phyloP scores from a whole-genome alignment of 1,140 invertebrate genomes.

The Scaptomyza pallida region DNA sequence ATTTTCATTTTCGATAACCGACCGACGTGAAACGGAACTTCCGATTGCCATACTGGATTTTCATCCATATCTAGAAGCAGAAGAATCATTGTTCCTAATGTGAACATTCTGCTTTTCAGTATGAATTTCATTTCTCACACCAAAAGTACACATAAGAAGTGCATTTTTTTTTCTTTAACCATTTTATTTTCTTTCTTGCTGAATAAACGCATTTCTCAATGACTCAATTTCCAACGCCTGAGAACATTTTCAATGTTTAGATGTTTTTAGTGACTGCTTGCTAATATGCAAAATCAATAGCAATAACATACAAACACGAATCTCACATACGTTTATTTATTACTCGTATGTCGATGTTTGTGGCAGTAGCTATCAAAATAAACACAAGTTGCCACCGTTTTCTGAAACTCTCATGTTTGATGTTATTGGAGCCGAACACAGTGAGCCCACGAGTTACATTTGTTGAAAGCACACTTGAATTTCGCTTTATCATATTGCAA shows the following conservation, averaged over 20 bases:
- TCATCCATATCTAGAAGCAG: too few relatives aligned
- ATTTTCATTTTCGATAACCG: too few relatives aligned
- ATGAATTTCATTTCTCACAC: too few relatives aligned
- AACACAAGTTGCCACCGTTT: slow-evolving; percentile 23
- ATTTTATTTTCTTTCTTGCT: background rate
- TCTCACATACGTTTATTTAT: slow-evolving; percentile 2
- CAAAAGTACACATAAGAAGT: background rate
- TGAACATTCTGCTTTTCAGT: too few relatives aligned
- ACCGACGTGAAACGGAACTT: too few relatives aligned
- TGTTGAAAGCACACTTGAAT: slow-evolving; percentile 12
- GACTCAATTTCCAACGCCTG: slow-evolving; percentile 51
- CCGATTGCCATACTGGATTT: too few relatives aligned
- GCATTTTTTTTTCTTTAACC: background rate
- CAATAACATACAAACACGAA: background rate
- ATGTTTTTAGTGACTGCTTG: slow-evolving; percentile 52
- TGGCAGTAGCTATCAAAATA: background rate
- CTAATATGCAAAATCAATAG: slow-evolving; percentile 68
- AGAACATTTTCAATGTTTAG: slow-evolving; percentile 54
- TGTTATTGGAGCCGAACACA: slow-evolving; percentile 12
- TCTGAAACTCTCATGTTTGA: slow-evolving; percentile 17
- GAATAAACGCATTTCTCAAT: slow-evolving; percentile 33
- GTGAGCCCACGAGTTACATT: background rate
- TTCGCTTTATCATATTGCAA: too few relatives aligned
- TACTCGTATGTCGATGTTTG: background rate
- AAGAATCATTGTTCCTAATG: too few relatives aligned